Evolutionary conservation across 2,888 invertebrate genomes (phyloP).

Genomic region (Ecliptopera silaceata): DNA sequence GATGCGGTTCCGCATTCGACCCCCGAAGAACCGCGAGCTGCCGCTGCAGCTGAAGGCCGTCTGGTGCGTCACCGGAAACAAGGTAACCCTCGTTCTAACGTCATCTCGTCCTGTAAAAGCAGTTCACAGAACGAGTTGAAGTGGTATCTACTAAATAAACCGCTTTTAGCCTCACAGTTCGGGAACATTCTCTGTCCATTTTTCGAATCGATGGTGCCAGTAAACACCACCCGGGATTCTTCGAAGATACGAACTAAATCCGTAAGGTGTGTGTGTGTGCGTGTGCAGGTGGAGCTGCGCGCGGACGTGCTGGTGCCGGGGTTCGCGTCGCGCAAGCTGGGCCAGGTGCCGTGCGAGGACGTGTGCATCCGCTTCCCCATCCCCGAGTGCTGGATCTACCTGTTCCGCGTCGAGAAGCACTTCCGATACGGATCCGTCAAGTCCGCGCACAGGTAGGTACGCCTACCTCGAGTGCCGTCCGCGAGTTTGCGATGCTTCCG

Average conservation of each 20-base stretch:
- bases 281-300: constrained; percentile 94
- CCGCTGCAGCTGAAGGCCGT: constrained; percentile 96
- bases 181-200: too few relatives aligned
- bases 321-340: constrained; percentile 96
- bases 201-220: too few relatives aligned
- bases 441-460: constrained; percentile 88
- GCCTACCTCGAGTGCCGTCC: too few relatives aligned
- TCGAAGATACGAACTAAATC: too few relatives aligned
- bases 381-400: constrained; percentile 99
- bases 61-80: constrained; percentile 93
- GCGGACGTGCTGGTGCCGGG: constrained; percentile 98
- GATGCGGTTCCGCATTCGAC: constrained; percentile 96
- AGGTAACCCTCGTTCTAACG: constrained; percentile 68
- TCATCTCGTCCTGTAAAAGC: too few relatives aligned
- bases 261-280: too few relatives aligned
- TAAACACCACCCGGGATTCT: too few relatives aligned
- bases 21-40: constrained; percentile 97
- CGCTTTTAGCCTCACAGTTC: too few relatives aligned
- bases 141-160: too few relatives aligned
- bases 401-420: constrained; percentile 98
- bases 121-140: too few relatives aligned
- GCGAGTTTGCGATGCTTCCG: too few relatives aligned
- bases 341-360: constrained; percentile 98
- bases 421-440: constrained; percentile 99
- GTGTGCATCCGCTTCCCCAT: constrained; percentile 98